These are phyloP conservation scores for Elachura formosa DNA, from an alignment of 2,113 vertebrate species.

Conservation along the genomic window DNA sequence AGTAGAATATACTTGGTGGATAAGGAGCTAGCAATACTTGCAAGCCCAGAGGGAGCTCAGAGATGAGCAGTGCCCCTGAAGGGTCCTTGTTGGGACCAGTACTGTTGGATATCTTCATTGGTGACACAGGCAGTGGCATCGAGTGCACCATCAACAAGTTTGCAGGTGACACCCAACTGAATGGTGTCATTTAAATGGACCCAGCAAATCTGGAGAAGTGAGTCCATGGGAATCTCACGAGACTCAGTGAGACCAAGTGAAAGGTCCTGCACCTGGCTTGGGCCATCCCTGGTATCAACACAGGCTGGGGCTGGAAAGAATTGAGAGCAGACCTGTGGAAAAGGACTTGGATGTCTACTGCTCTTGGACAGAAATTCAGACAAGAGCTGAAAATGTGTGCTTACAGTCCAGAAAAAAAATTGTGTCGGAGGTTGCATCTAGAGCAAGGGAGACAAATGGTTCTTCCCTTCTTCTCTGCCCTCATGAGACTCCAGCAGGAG, in stretches of 20 bases:
- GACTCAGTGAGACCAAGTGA: neutral
- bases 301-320: neutral
- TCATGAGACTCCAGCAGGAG: neutral
- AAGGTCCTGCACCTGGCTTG: neutral
- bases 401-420: neutral
- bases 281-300: neutral
- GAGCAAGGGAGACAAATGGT: neutral
- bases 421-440: fast-evolving
- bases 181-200: neutral
- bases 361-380: neutral
- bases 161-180: neutral
- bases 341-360: neutral
- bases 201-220: neutral
- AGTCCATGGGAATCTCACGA: neutral
- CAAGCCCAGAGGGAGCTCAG: neutral
- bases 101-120: neutral
- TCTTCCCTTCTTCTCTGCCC: neutral
- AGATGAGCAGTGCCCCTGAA: fast-evolving
- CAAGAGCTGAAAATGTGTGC: neutral
- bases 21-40: neutral
- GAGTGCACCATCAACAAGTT: no score
- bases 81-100: neutral
- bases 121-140: neutral
- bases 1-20: neutral
- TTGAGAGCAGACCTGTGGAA: neutral